A percentile compares a stretch with the other conserved stretches of the same genome.
Evolutionary conservation across 2,113 vertebrate genomes (phyloP).

Genomic region (Alouatta palliata): DNA sequence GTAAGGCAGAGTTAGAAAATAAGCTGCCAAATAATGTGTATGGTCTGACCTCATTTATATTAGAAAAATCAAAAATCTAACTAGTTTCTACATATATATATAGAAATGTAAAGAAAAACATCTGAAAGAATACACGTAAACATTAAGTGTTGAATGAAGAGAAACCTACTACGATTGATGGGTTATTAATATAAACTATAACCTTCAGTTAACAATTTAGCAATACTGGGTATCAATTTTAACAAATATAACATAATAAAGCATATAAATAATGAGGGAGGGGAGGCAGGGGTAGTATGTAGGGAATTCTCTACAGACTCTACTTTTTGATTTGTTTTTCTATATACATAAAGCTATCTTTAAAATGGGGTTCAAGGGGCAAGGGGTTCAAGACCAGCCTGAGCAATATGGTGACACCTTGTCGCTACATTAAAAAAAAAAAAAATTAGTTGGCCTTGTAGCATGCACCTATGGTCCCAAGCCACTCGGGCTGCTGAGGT

Average conservation of each 20-base stretch:
- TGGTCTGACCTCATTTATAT: not conserved
- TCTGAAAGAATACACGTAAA: not conserved
- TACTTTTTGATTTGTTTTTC: not conserved
- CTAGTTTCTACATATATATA: no score
- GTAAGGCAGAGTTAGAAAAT: not conserved
- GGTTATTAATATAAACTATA: no score
- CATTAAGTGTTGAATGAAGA: not conserved
- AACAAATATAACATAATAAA: not conserved
- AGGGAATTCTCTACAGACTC: not conserved
- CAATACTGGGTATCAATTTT: not conserved
- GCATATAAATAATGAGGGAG: not conserved
- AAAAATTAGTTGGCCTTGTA: no score
- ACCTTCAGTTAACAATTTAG: not conserved
- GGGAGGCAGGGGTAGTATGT: not conserved
- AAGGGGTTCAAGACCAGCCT: no score
- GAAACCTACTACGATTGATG: not conserved
- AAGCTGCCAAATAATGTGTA: not conserved
- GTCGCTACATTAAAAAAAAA: no score
- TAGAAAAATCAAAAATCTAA: not conserved
- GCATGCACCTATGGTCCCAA: no score
- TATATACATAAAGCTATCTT: not conserved
- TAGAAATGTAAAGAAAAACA: not conserved
- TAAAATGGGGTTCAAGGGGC: not conserved
- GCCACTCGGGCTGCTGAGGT: no score
- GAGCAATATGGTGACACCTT: no score